Conservation (phyloP, 2,113 vertebrate species). For the Malurus melanocephalus region DNA sequence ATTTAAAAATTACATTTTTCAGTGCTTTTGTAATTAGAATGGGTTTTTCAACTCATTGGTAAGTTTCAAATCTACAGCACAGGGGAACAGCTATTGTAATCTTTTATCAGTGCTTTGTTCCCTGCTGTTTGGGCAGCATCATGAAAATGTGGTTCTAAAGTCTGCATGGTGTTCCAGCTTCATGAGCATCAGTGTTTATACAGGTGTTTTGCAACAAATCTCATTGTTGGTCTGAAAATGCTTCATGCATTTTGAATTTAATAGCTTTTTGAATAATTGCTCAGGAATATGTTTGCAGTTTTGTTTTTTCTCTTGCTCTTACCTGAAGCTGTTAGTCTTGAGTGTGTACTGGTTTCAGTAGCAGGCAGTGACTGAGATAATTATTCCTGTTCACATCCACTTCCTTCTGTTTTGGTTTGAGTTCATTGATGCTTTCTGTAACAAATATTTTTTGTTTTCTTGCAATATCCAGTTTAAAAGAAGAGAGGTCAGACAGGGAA, state of each 20-base stretch:
- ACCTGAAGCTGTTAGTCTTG: background rate
- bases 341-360: background rate
- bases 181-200: background rate
- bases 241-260: background rate
- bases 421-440: background rate
- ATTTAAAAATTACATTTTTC: background rate
- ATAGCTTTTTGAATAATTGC: background rate
- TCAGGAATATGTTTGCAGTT: background rate
- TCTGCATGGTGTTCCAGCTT: background rate
- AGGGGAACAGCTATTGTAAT: background rate
- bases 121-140: background rate
- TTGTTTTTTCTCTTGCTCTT: background rate
- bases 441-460: background rate
- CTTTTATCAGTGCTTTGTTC: background rate
- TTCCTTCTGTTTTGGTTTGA: background rate
- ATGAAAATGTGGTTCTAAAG: background rate
- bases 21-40: background rate
- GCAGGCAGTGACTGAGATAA: background rate
- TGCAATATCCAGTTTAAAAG: background rate
- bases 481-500: background rate
- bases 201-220: background rate
- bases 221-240: background rate
- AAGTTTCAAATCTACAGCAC: background rate
- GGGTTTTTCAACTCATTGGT: background rate
- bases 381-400: background rate